Evolutionary conservation across 2,797 vertebrate species (phyloP).

Genomic region (Salmo trutta): DNA sequence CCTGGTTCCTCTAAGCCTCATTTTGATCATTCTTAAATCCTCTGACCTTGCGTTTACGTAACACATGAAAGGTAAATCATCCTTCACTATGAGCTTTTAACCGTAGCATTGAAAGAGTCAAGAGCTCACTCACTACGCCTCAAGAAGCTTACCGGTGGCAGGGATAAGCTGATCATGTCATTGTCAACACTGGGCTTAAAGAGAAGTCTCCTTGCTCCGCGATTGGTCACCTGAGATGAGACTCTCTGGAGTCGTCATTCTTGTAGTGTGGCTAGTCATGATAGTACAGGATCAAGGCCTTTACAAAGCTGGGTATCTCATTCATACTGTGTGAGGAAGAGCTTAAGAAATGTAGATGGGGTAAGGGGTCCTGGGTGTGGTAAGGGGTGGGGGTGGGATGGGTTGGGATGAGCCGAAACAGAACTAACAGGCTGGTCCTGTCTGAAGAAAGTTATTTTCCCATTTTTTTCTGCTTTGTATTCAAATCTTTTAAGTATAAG

Average conservation of each 20-base stretch:
- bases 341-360: constrained; percentile 10
- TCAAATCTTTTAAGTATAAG: constrained; percentile 18
- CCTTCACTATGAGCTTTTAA: constrained; percentile 15
- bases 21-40: constrained; percentile 32
- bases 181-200: background rate
- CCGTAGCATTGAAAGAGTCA: constrained; percentile 3
- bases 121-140: background rate
- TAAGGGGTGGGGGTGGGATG: background rate
- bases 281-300: background rate
- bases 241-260: background rate
- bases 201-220: background rate
- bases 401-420: constrained; percentile 24
- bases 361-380: constrained; percentile 8
- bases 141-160: background rate
- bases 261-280: background rate
- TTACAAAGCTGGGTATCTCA: background rate
- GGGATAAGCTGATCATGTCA: constrained; percentile 2
- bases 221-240: background rate
- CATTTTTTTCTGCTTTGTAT: constrained; percentile 4
- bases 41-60: constrained; percentile 24
- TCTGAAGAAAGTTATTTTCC: constrained; percentile 22
- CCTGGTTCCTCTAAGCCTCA: constrained; percentile 15
- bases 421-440: constrained; percentile 66
- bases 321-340: background rate
- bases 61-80: constrained; percentile 30